Evolutionary conservation across 35 echinoderm and acorn worm species (phyloP), one percentile per base, ranked within the genome.

Genomic region (Hemicentrotus pulcherrimus): DNA sequence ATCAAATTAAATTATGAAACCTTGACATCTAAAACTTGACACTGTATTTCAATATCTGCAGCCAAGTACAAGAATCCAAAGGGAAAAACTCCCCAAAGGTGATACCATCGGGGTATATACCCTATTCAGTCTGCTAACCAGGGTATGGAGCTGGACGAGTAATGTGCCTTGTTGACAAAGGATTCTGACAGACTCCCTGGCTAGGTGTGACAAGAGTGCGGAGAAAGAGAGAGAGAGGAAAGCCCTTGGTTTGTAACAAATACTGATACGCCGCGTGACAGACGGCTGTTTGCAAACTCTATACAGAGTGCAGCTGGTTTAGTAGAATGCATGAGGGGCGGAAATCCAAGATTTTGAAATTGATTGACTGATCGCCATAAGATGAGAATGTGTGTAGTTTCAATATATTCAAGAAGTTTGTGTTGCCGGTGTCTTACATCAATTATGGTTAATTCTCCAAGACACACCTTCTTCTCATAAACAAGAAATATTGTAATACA

Each of bases 301-400:
- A 8, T n/a, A 28, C 22, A 78, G 65, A 78, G 65, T 78, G 65
- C 65, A 78, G 22, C 65, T 78, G 65, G 52, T 59, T 2, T 59
- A 59, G 52, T 3, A 41, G 35, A n/a, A n/a, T 41, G 52, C n/a
- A n/a, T 14, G 52, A 55, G 52, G 16, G 61, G 65, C 65, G 18
- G 65, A 78, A 78, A 78, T 78, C 65, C 65, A 15, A 78, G 65
- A n/a, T 78, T 78, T 78, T 78, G 0, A 78, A 78, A 78, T 78
- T 78, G 65, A 78, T 28, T 78, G 65, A 78, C 65, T 78, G 65
- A 78, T 78, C 65, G 19, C 65, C 4, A 16, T 18, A 22, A 55
- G 22, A 78, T n/a, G 65, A 78, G 65, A 78, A 78, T 78, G 65
- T 78, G 65, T n/a, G 65, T 22, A 78, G 65, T 78, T 78, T 78